Evolutionary conservation across 2,113 vertebrate species (phyloP).

Genomic region (Sinocyclocheilus rhinocerous): DNA sequence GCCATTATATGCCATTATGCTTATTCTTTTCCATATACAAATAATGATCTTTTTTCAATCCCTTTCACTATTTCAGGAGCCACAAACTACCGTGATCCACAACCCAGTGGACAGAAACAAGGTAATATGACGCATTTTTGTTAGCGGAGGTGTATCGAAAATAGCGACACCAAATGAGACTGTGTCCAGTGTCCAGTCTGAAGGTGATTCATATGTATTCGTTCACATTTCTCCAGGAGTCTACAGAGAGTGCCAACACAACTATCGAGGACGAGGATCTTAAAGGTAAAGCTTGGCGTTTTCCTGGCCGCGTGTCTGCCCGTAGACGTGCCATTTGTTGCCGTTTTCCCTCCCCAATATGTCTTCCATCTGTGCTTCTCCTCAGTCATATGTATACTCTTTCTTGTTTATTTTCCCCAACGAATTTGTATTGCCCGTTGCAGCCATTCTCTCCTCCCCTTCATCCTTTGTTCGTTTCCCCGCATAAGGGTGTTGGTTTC

Average conservation of each 20-base stretch:
- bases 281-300: slow-evolving; percentile 84
- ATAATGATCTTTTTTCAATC: slow-evolving; percentile 60
- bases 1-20: slow-evolving; percentile 1
- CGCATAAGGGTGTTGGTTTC: slow-evolving; percentile 7
- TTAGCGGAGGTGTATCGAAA: neutral
- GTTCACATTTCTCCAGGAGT: slow-evolving; percentile 80
- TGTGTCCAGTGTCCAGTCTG: neutral
- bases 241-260: slow-evolving; percentile 96
- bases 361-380: slow-evolving; percentile 11
- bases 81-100: slow-evolving; percentile 98
- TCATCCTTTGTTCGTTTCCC: slow-evolving; percentile 10
- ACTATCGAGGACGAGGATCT: slow-evolving; percentile 97
- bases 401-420: slow-evolving; percentile 6
- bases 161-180: neutral
- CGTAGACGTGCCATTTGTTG: neutral
- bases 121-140: slow-evolving; percentile 71
- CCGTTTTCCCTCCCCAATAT: neutral
- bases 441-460: neutral
- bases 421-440: slow-evolving; percentile 9
- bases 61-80: slow-evolving; percentile 85
- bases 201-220: slow-evolving; percentile 3
- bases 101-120: slow-evolving; percentile 98
- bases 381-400: neutral
- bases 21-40: neutral
- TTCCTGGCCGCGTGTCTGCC: neutral